Percentiles rank a stretch among this genome's conserved stretches.
Evolutionary conservation across 1,140 invertebrate genomes (phyloP).

Genomic region (Drosophila bifasciata): DNA sequence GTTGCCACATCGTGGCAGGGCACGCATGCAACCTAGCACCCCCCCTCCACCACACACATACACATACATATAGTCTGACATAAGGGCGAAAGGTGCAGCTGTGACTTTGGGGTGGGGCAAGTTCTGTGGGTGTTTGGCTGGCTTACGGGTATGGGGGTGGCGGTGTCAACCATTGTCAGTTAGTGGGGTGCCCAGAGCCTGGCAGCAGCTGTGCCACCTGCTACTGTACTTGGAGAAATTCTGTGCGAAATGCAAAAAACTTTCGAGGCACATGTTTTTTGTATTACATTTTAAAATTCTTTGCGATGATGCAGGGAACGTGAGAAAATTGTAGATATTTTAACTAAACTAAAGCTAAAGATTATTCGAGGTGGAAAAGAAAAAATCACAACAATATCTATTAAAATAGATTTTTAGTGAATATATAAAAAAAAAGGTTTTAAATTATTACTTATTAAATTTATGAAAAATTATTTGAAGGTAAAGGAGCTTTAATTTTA

Average conservation of each 20-base stretch:
- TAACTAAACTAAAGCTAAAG: no score
- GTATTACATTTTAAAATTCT: neutral
- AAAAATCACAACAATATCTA: no score
- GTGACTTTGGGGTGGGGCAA: conserved; percentile 49
- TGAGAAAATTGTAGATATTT: no score
- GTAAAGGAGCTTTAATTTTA: no score
- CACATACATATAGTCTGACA: conserved; percentile 12
- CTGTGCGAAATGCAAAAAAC: neutral
- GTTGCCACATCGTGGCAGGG: conserved; percentile 68
- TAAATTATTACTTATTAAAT: no score
- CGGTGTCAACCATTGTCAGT: conserved; percentile 68
- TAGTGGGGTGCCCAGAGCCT: conserved; percentile 5
- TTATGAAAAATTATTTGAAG: no score
- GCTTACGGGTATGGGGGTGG: neutral
- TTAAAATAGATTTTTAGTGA: no score
- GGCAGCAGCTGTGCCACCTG: conserved; percentile 26
- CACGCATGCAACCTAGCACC: conserved; percentile 56
- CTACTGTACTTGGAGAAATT: conserved; percentile 20
- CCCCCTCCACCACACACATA: conserved; percentile 14
- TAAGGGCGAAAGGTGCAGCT: conserved; percentile 58
- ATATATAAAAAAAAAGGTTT: no score
- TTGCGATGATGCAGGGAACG: no score
- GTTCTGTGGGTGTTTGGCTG: conserved; percentile 5
- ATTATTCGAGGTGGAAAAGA: no score
- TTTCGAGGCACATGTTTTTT: neutral